These are phyloP conservation scores for Ammospiza caudacuta DNA, from an alignment of 2,113 vertebrate species.

Conservation along the genomic window DNA sequence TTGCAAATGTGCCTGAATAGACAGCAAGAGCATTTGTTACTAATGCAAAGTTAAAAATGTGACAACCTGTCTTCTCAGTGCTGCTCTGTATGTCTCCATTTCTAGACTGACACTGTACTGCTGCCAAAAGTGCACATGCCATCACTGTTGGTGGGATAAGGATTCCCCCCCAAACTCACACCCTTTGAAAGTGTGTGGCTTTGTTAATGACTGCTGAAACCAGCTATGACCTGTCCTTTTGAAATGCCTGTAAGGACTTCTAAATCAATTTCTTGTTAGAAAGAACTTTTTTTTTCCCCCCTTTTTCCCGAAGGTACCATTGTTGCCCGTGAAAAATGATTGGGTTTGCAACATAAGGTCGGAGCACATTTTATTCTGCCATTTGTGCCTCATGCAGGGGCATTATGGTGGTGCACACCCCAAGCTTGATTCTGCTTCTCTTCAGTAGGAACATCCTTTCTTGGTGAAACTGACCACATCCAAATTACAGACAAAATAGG, in stretches of 20 bases:
- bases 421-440: not conserved
- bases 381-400: constrained; percentile 9
- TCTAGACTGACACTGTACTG: not conserved
- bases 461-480: not conserved
- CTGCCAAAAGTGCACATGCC: not conserved
- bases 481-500: not conserved
- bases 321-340: constrained; percentile 29
- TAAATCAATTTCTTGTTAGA: constrained; percentile 55
- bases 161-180: not conserved
- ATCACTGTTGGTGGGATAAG: not conserved
- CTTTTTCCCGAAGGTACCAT: constrained; percentile 35
- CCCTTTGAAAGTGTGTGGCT: not conserved
- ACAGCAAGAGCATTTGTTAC: constrained; percentile 31
- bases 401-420: not conserved
- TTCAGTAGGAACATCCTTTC: not conserved
- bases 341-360: constrained; percentile 21
- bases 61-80: constrained; percentile 18
- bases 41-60: constrained; percentile 57
- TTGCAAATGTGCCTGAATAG: constrained; percentile 47
- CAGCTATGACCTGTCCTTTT: constrained; percentile 39
- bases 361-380: constrained; percentile 13
- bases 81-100: constrained; percentile 22
- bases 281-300: not conserved
- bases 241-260: constrained; percentile 36
- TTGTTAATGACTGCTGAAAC: constrained; percentile 21